Evolutionary conservation across 53 echinoderm and acorn worm genomes (phyloP).

Genomic region (Mesocentrotus franciscanus): DNA sequence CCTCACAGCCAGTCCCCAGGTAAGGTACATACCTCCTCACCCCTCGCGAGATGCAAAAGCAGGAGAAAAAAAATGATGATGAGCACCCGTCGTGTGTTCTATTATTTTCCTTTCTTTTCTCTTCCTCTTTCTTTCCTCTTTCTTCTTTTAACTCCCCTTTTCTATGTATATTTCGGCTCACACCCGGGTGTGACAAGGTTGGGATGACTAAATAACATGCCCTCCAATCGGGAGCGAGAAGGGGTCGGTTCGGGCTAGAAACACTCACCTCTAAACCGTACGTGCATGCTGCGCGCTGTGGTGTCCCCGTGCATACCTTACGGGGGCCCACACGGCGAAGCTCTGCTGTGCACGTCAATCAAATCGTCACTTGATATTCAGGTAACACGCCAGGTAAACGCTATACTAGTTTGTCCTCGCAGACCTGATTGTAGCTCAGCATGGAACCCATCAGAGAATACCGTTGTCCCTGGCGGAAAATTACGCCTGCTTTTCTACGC

Average conservation of each 20-base stretch:
- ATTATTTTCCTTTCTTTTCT: constrained; percentile 12
- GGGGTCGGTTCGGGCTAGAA: constrained; percentile 39
- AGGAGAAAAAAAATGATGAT: constrained; percentile 49
- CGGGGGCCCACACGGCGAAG: constrained; percentile 45
- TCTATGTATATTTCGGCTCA: constrained; percentile 33
- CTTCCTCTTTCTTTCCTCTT: neutral
- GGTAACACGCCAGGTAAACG: constrained; percentile 65
- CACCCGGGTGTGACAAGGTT: constrained; percentile 58
- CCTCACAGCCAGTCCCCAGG: constrained; percentile 43
- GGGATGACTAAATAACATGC: constrained; percentile 59
- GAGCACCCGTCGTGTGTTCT: constrained; percentile 33
- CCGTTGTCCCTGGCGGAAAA: constrained; percentile 18
- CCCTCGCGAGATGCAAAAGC: constrained; percentile 23
- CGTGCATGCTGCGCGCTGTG: constrained; percentile 51
- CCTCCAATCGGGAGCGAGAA: constrained; percentile 61
- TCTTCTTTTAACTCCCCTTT: neutral
- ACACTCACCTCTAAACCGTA: constrained; percentile 41
- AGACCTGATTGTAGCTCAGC: neutral
- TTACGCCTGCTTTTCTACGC: constrained; percentile 28
- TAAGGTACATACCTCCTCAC: constrained; percentile 37
- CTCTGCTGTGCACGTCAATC: constrained; percentile 61
- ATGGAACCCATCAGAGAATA: constrained; percentile 47
- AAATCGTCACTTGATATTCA: constrained; percentile 64
- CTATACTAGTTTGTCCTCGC: constrained; percentile 34
- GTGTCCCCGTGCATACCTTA: constrained; percentile 53